A percentile compares a stretch with the other conserved stretches of the same genome.
Conservation (phyloP, 2,113 vertebrate species). For the Archilochus colubris region DNA sequence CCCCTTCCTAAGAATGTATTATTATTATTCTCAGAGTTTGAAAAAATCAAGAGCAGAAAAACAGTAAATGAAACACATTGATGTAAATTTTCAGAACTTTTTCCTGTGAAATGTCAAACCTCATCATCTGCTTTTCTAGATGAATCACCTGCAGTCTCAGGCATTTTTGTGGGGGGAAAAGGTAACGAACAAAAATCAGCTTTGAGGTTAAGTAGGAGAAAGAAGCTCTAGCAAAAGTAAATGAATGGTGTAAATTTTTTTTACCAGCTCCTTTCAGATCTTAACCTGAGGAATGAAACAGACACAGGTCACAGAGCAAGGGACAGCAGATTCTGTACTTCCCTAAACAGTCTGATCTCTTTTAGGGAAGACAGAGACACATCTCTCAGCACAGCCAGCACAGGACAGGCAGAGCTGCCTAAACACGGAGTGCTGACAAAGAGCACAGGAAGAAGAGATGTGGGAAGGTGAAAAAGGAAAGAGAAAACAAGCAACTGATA, state of each 20-base stretch:
- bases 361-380: fast-evolving
- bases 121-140: not conserved
- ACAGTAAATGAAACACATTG: not conserved
- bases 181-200: constrained; percentile 25
- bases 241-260: not conserved
- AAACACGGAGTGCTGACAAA: not conserved
- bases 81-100: not conserved
- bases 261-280: not conserved
- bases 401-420: not conserved
- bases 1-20: not conserved
- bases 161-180: not conserved
- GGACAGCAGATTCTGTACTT: not conserved
- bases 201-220: constrained; percentile 34
- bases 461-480: not conserved
- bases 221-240: constrained; percentile 6
- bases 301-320: not conserved
- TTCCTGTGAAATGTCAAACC: constrained; percentile 16
- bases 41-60: not conserved
- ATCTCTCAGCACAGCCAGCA: not conserved
- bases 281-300: not conserved
- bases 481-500: not conserved
- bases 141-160: not conserved
- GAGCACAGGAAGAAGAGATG: not conserved
- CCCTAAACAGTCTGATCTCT: not conserved
- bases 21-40: not conserved